Evolutionary conservation across 2,797 vertebrate species (phyloP), one percentile per base, ranked within the genome.

Genomic region (Sebastes aleutianus): DNA sequence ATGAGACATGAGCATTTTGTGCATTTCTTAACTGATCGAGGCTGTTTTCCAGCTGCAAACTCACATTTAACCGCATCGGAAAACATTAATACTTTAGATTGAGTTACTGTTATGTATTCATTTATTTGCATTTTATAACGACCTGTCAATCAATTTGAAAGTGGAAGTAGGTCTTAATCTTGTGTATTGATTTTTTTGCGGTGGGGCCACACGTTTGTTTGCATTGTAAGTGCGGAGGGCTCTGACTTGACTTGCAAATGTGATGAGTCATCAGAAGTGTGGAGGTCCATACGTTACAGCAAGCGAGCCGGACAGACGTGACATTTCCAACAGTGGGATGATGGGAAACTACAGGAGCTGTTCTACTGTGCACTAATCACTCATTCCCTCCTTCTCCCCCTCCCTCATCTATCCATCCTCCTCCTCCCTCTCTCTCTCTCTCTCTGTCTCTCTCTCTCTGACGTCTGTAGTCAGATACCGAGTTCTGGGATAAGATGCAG

Each of bases 401-500:
- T 20, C 8, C 61, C 43, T 5, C 39, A 31, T 54, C 64, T 53
- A 43, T 79, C 36, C 53, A 70, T 29, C 79, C 61, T 57, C 36
- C 32, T 8, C 50, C 69, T 63, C 8, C 22, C 57, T 24, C 61
- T 14, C 22, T 12, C 67, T n/a, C 61, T 27, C 47, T 9, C 63
- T 58, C 26, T 26, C 66, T 85, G 63, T 54, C 18, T 27, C 85
- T 85, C 78, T 50, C 9, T 78, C 16, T 72, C n/a, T 76, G 66
- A 70, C 32, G 70, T 85, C 88, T 94, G 79, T 75, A 99, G 99
- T 99, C 99, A 76, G 99, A 99, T 82, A 99, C 98, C 1, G 98
- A 99, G 94, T 99, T 99, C 95, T 99, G 99, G 99, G 99, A 99
- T 90, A 99, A 99, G 94, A 99, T 99, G 98, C 98, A 99, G 94